A percentile compares a stretch with the other conserved stretches of the same genome.
Evolutionary conservation across 2,888 invertebrate species (phyloP).

Genomic region (Maniola hyperantus): DNA sequence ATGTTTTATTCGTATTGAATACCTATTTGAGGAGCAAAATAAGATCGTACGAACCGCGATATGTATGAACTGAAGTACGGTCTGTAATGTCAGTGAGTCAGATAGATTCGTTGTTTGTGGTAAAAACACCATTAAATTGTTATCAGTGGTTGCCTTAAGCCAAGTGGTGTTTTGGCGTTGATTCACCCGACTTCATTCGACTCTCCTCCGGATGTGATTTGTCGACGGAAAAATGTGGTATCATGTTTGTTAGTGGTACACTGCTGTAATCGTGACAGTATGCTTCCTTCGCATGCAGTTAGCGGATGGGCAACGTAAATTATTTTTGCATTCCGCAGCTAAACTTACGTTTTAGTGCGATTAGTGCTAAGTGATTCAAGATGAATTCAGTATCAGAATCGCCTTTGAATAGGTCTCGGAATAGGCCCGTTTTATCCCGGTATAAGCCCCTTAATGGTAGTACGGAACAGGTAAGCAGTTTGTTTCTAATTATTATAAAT

Average conservation of each 20-base stretch:
- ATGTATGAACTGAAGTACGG: conserved; percentile 26
- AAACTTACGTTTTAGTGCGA: conserved; percentile 29
- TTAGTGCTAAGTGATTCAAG: conserved; percentile 36
- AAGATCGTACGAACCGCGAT: conserved; percentile 35
- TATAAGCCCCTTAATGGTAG: conserved; percentile 61
- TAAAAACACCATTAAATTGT: conserved; percentile 53
- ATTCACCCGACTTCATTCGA: conserved; percentile 66
- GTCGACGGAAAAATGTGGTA: conserved; percentile 79
- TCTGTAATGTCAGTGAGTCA: conserved; percentile 39
- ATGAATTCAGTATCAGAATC: conserved; percentile 74
- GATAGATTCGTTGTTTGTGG: conserved; percentile 46
- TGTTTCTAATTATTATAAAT: conserved; percentile 7
- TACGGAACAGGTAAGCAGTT: conserved; percentile 64
- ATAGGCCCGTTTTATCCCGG: conserved; percentile 72
- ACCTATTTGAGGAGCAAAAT: conserved; percentile 35
- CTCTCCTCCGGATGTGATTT: conserved; percentile 80
- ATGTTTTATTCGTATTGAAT: conserved; percentile 41
- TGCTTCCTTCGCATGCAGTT: conserved; percentile 69
- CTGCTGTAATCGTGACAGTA: conserved; percentile 69
- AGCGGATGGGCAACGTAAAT: conserved; percentile 50
- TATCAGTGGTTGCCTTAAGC: conserved; percentile 62
- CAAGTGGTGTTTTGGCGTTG: conserved; percentile 59
- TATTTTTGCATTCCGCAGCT: conserved; percentile 37
- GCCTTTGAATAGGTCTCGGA: conserved; percentile 66
- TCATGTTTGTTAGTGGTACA: conserved; percentile 67